Evolutionary conservation across 2,797 vertebrate species (phyloP).

Genomic region (Lutjanus argentimaculatus): DNA sequence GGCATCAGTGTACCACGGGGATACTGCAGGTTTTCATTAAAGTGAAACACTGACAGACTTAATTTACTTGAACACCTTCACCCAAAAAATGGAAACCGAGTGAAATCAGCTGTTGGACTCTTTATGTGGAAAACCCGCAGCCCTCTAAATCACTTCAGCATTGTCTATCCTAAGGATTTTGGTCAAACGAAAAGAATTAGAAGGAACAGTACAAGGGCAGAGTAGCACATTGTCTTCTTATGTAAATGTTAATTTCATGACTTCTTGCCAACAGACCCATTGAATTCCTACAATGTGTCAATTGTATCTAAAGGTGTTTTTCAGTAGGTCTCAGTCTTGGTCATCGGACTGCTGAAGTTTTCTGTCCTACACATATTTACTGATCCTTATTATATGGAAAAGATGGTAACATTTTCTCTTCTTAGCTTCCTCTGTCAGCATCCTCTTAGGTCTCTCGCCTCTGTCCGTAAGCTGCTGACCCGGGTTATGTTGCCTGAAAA

Average conservation of each 20-base stretch:
- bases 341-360: not conserved
- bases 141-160: not conserved
- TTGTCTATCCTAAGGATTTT: not conserved
- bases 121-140: slow-evolving; percentile 19
- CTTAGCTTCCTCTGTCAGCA: not conserved
- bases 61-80: not conserved
- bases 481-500: too few relatives aligned
- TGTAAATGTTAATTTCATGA: not conserved
- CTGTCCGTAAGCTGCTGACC: too few relatives aligned
- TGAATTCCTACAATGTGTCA: not conserved
- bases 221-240: not conserved
- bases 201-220: not conserved
- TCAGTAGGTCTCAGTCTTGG: not conserved
- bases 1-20: not conserved
- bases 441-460: not conserved
- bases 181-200: not conserved
- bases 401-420: too few relatives aligned
- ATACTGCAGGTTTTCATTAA: slow-evolving; percentile 2
- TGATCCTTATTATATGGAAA: not conserved
- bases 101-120: slow-evolving; percentile 14
- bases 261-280: slow-evolving; percentile 2
- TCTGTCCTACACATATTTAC: slow-evolving; percentile 12
- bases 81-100: slow-evolving; percentile 1
- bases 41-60: slow-evolving; percentile 12
- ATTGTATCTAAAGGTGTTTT: not conserved